These are phyloP conservation scores for Kryphioiulus occultus DNA, from an alignment of 2,888 invertebrate species.

Conservation along the genomic window DNA sequence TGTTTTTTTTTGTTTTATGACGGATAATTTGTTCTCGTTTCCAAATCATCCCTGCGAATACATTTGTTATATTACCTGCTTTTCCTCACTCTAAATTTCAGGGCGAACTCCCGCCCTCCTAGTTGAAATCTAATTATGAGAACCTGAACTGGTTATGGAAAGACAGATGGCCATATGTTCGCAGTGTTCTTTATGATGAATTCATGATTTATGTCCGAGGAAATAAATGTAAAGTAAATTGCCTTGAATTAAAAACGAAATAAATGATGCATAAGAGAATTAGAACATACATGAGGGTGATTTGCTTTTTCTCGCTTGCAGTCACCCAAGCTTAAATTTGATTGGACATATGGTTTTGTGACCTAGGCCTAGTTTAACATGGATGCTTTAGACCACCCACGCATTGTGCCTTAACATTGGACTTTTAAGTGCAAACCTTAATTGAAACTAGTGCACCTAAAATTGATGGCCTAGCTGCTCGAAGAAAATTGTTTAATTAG, in stretches of 20 bases:
- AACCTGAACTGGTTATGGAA: slow-evolving; percentile 33
- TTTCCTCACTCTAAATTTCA: slow-evolving; percentile 25
- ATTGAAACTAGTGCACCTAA: not conserved
- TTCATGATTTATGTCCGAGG: slow-evolving; percentile 18
- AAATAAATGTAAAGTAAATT: not conserved
- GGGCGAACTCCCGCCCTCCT: not conserved
- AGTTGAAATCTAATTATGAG: slow-evolving; percentile 1
- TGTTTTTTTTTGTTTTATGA: not conserved
- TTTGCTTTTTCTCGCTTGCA: not conserved
- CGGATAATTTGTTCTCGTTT: not conserved
- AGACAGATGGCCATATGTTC: not conserved
- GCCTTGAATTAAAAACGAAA: slow-evolving; percentile 6
- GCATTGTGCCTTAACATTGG: not conserved
- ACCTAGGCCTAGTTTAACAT: not conserved
- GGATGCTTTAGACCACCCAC: not conserved
- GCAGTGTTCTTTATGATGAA: slow-evolving; percentile 1
- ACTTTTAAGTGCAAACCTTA: not conserved
- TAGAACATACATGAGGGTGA: not conserved
- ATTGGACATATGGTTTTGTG: not conserved
- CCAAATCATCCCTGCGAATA: not conserved
- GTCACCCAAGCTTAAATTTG: not conserved
- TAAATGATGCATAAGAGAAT: not conserved
- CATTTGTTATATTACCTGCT: not conserved
- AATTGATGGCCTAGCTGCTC: not conserved
- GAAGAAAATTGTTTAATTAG: no score